A percentile compares a stretch with the other conserved stretches of the same genome.
phyloP scores from a whole-genome alignment of 2,888 invertebrate species.

The Idaea biselata region DNA sequence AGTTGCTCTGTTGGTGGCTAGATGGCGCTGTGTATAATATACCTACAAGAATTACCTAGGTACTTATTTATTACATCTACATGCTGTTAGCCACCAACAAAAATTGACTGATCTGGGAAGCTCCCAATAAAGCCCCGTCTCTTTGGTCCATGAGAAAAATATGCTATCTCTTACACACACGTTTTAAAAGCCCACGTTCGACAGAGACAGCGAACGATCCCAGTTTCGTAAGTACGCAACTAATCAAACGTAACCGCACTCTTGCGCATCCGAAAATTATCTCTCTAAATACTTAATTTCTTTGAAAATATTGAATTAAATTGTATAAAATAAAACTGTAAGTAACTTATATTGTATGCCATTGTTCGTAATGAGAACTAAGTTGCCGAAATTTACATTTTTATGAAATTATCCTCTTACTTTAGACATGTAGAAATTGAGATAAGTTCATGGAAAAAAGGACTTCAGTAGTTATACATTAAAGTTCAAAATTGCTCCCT shows the following conservation, averaged over 20 bases:
- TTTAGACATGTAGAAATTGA: constrained; percentile 47
- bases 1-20: no score
- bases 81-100: constrained; percentile 55
- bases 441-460: constrained; percentile 50
- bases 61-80: background rate
- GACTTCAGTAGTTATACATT: constrained; percentile 16
- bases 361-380: constrained; percentile 26
- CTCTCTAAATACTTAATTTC: constrained; percentile 23
- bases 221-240: constrained; percentile 50
- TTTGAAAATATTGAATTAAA: constrained; percentile 11
- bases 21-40: background rate
- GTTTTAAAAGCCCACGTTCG: constrained; percentile 23
- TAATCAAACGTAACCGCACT: constrained; percentile 76
- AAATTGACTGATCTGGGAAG: constrained; percentile 74
- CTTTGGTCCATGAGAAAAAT: constrained; percentile 54
- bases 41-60: background rate
- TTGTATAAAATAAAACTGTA: constrained; percentile 15
- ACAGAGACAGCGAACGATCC: constrained; percentile 60
- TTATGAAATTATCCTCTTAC: constrained; percentile 47
- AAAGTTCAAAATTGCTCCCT: constrained; percentile 39
- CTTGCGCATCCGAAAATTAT: constrained; percentile 63
- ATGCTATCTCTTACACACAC: constrained; percentile 44
- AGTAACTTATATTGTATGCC: constrained; percentile 17
- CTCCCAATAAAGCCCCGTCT: constrained; percentile 72
- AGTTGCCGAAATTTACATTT: constrained; percentile 46